A percentile compares a stretch with the other conserved stretches of the same genome.
phyloP scores from a whole-genome alignment of 2,797 vertebrate genomes.

The Chaetophractus vellerosus region DNA sequence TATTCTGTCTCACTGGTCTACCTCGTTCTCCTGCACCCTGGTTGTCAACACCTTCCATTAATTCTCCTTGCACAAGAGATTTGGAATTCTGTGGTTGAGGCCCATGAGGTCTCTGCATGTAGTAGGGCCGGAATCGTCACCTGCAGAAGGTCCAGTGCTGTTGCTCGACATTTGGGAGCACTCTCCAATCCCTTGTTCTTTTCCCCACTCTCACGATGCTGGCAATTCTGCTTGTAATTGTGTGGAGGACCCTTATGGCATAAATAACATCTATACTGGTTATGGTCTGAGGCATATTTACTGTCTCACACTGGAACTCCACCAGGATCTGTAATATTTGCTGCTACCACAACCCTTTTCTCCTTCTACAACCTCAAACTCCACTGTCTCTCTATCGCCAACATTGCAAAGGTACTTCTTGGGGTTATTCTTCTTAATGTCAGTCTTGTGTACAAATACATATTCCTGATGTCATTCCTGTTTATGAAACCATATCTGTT shows the following conservation, averaged over 20 bases:
- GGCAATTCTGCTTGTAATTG: neutral
- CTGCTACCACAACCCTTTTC: neutral
- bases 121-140: neutral
- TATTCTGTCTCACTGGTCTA: neutral
- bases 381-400: no score
- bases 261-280: neutral
- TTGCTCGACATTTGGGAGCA: neutral
- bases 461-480: no score
- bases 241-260: neutral
- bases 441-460: no score
- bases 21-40: neutral
- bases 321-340: neutral
- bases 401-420: no score
- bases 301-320: neutral
- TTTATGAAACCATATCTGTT: no score
- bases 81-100: no score
- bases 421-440: no score
- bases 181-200: neutral
- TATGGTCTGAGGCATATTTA: neutral
- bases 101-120: neutral
- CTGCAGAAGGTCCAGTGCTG: neutral
- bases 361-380: no score
- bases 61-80: neutral
- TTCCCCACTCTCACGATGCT: neutral
- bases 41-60: neutral